A percentile compares a stretch with the other conserved stretches of the same genome.
phyloP scores from a whole-genome alignment of 2,113 vertebrate genomes.

The Clinocottus analis region DNA sequence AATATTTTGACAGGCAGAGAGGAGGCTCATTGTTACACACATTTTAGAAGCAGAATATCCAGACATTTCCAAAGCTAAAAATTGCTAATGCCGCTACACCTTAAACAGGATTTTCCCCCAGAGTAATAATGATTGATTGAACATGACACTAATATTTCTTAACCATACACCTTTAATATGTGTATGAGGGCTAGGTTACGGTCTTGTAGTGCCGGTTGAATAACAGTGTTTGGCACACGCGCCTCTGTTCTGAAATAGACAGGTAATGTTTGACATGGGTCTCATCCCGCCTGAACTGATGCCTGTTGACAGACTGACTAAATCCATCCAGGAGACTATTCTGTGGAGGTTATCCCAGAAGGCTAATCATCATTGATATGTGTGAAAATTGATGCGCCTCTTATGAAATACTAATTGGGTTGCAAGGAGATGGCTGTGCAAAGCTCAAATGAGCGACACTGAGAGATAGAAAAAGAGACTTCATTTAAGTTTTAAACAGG shows the following conservation, averaged over 20 bases:
- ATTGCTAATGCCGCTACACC: slow-evolving; percentile 81
- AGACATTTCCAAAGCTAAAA: slow-evolving; percentile 78
- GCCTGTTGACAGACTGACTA: slow-evolving; percentile 82
- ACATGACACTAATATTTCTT: slow-evolving; percentile 84
- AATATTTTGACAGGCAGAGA: slow-evolving; percentile 81
- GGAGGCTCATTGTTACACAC: slow-evolving; percentile 75
- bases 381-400: slow-evolving; percentile 81
- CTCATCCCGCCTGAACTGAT: slow-evolving; percentile 80
- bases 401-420: slow-evolving; percentile 80
- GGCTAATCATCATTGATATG: slow-evolving; percentile 81
- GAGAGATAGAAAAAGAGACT: slow-evolving; percentile 26
- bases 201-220: slow-evolving; percentile 75
- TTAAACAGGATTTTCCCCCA: slow-evolving; percentile 77
- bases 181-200: slow-evolving; percentile 64
- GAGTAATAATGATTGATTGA: slow-evolving; percentile 82
- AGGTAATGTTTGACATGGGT: slow-evolving; percentile 80
- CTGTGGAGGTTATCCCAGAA: slow-evolving; percentile 77
- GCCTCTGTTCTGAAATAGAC: slow-evolving; percentile 73
- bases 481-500: slow-evolving; percentile 35
- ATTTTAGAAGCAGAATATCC: slow-evolving; percentile 72
- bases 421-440: slow-evolving; percentile 60
- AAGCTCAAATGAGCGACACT: slow-evolving; percentile 59
- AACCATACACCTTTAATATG: slow-evolving; percentile 80
- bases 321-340: slow-evolving; percentile 81
- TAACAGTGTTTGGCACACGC: slow-evolving; percentile 79